Conservation (phyloP, 1,140 invertebrate genomes). For the Delia radicum region DNA sequence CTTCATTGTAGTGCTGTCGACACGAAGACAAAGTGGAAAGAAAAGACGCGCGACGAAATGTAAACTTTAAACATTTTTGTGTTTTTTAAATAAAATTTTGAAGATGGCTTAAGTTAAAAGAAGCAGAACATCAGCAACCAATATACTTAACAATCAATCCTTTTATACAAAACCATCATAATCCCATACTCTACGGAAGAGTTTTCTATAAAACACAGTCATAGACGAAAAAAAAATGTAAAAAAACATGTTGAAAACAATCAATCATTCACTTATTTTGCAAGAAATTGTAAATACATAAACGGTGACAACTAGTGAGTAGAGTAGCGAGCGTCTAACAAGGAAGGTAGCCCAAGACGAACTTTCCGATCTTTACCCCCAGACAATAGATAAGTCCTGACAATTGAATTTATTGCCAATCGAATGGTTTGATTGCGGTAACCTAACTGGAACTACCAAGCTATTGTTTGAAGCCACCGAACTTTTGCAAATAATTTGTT, state of each 20-base stretch:
- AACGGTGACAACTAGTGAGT: conserved; percentile 1
- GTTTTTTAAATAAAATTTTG: too few relatives aligned
- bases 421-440: too few relatives aligned
- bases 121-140: background rate
- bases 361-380: too few relatives aligned
- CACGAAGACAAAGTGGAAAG: background rate
- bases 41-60: background rate
- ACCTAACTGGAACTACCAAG: too few relatives aligned
- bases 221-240: background rate
- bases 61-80: background rate
- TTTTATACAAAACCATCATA: background rate
- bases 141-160: background rate
- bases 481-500: too few relatives aligned
- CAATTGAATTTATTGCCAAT: too few relatives aligned
- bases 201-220: too few relatives aligned
- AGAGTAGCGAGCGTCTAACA: background rate
- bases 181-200: background rate
- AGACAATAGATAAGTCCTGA: too few relatives aligned
- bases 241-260: conserved; percentile 5
- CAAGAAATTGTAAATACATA: background rate
- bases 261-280: conserved; percentile 14
- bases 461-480: too few relatives aligned
- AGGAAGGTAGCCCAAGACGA: too few relatives aligned
- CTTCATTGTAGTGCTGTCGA: background rate
- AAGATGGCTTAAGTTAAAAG: background rate